phyloP scores from a whole-genome alignment of 53 echinoderm and acorn worm species.

The Luidia sarsii region DNA sequence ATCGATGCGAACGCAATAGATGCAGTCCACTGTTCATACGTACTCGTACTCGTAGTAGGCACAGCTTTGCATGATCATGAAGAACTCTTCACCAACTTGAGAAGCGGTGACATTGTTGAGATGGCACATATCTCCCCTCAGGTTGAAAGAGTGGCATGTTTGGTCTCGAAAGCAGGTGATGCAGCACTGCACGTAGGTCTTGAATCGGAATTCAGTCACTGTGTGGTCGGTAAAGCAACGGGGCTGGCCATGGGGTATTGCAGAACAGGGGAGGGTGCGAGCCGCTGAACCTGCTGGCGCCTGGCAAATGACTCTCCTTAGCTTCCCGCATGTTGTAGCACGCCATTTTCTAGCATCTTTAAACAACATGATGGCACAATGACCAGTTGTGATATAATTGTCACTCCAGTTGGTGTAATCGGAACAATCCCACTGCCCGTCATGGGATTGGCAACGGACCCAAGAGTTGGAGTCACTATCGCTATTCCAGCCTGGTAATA shows the following conservation, averaged over 20 bases:
- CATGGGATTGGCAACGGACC: neutral
- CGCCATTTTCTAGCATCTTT: no score
- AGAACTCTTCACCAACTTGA: neutral
- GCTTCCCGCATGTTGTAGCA: no score
- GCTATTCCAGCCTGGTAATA: neutral
- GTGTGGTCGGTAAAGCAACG: neutral
- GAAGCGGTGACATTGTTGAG: neutral
- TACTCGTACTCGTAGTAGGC: no score
- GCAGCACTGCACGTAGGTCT: neutral
- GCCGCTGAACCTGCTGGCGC: no score
- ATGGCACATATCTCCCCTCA: neutral
- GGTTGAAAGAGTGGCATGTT: neutral
- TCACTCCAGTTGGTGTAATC: neutral
- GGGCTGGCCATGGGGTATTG: no score
- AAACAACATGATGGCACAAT: constrained; percentile 1
- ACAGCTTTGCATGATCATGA: no score
- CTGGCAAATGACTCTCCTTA: no score
- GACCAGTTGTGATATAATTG: neutral
- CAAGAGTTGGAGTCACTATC: neutral
- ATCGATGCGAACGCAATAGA: no score
- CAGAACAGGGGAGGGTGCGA: neutral
- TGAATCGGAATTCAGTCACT: neutral
- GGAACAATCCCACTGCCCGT: neutral
- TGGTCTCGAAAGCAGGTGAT: neutral
- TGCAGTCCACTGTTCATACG: no score